Base-by-base conservation (phyloP, 2,888 invertebrate genomes). In the Aromia moschata region DNA sequence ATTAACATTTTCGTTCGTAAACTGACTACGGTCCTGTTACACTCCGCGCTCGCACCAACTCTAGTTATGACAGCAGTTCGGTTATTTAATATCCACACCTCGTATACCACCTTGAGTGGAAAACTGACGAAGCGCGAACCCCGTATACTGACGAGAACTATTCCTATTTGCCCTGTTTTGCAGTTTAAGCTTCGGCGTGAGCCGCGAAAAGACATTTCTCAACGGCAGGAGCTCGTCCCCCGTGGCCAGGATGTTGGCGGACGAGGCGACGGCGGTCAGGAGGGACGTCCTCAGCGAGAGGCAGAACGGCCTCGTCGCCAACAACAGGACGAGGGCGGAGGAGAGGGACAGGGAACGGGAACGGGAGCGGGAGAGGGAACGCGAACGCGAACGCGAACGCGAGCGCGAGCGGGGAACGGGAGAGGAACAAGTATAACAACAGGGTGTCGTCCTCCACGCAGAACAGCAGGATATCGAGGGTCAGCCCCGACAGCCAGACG, bases 401-500 rank as follows among this genome's bases (percentile, higher is more conserved):
- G n/a, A n/a, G n/a, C n/a, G n/a, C n/a, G 38, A 58, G 54, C 37
- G 60, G 47, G 51, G 63, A 59, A 31, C 56, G 54, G 30, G 62
- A 60, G 31, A 59, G 62, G 46, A 62, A 36, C 64, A 47, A 75
- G 62, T 52, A 73, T 54, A 69, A 74, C 54, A 73, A 70, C n/a
- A n/a, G n/a, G 53, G 74, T 75, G 18, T 67, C 74, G 38, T 74
- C 74, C 33, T 70, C 75, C 10, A 70, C 72, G 45, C 72, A 73
- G 60, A 73, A 71, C 53, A 72, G 72, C 53, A 72, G 72, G 56
- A 67, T 74, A 63, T 71, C 73, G 3, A 73, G 79, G 56, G 80
- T 79, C 46, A 81, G 81, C 71, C 81, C 81, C 2, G 80, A 81
- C 60, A 80, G 81, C 70, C 81, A 80, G 58, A 77, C 79, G 56